Evolutionary conservation across 2,797 vertebrate species (phyloP).

Genomic region (Dipus sagitta): DNA sequence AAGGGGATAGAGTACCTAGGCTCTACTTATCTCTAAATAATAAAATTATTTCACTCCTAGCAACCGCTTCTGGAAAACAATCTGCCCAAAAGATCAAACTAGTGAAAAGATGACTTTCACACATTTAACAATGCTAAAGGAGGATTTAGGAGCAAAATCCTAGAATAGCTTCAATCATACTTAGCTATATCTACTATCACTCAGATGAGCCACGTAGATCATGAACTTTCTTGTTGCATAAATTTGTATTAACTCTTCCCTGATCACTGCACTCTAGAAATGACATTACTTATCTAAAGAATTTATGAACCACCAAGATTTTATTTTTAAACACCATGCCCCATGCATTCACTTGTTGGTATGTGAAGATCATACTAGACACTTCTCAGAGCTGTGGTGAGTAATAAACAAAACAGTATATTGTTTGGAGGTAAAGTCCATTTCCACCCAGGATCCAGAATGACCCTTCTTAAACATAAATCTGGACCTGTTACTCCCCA

Average conservation of each 20-base stretch:
- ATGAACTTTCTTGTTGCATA: conserved; percentile 21
- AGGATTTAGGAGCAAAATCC: conserved; percentile 64
- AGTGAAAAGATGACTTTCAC: conserved; percentile 65
- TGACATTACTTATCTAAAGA: conserved; percentile 2
- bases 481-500: conserved; percentile 1
- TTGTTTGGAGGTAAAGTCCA: conserved; percentile 7
- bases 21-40: conserved; percentile 76
- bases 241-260: conserved; percentile 19
- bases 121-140: conserved; percentile 66
- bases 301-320: conserved; percentile 16
- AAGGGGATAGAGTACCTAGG: conserved; percentile 36
- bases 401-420: conserved; percentile 39
- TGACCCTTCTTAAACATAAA: conserved; percentile 61
- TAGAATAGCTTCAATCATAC: conserved; percentile 52
- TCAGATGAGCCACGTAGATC: neutral
- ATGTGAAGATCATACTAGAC: neutral
- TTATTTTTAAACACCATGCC: neutral
- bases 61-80: conserved; percentile 76
- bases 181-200: neutral
- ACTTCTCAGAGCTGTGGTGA: neutral
- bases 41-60: conserved; percentile 74
- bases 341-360: neutral
- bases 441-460: conserved; percentile 6
- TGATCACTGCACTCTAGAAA: neutral
- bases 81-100: conserved; percentile 65